Evolutionary conservation across 2,888 invertebrate genomes (phyloP).

Genomic region (Empis stercorea): DNA sequence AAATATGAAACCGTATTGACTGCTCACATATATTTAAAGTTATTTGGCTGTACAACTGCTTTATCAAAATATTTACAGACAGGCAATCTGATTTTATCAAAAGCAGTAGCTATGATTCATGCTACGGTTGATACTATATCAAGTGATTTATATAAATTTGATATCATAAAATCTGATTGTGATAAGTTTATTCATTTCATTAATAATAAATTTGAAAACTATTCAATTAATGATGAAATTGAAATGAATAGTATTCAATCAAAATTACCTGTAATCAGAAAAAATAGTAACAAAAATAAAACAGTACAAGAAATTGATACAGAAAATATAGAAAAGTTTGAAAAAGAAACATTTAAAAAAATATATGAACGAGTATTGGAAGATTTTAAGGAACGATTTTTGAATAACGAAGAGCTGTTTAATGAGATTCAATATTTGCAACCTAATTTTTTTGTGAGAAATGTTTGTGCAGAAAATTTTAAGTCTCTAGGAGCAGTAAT

Average conservation of each 20-base stretch:
- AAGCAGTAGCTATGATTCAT: neutral
- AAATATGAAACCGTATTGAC: neutral
- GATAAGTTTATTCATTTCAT: neutral
- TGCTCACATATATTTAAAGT: neutral
- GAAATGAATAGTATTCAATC: neutral
- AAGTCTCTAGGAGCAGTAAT: neutral
- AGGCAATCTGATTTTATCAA: neutral
- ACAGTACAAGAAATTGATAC: neutral
- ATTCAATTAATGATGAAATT: neutral
- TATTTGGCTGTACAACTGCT: neutral
- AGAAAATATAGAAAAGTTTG: neutral
- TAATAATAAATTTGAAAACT: neutral
- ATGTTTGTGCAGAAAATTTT: neutral
- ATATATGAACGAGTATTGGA: neutral
- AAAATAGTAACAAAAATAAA: neutral
- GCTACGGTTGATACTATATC: neutral
- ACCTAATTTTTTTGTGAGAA: neutral
- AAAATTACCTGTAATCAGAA: neutral
- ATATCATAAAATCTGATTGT: neutral
- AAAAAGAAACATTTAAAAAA: neutral
- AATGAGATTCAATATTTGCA: neutral
- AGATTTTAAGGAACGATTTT: neutral
- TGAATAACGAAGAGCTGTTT: neutral
- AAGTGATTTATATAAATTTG: neutral
- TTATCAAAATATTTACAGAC: neutral